A percentile compares a stretch with the other conserved stretches of the same genome.
phyloP scores from a whole-genome alignment of 2,888 invertebrate species.

The Drosophila maculinotata region DNA sequence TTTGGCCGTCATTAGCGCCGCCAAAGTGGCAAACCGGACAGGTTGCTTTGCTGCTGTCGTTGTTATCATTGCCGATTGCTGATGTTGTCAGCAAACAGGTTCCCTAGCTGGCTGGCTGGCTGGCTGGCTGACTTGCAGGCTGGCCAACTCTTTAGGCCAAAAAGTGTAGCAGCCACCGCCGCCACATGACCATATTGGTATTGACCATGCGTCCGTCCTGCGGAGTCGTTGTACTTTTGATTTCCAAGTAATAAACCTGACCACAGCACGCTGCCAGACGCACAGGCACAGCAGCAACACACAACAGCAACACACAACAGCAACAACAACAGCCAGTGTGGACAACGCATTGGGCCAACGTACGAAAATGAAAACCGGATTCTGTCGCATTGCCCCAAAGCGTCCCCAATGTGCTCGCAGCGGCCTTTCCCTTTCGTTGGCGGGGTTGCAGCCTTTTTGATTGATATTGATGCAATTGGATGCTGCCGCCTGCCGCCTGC shows the following conservation, averaged over 20 bases:
- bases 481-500: slow-evolving; percentile 17
- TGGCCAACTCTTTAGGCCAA: slow-evolving; percentile 72
- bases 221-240: slow-evolving; percentile 80
- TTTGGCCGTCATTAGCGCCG: slow-evolving; percentile 68
- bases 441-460: slow-evolving; percentile 33
- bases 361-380: slow-evolving; percentile 69
- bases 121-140: slow-evolving; percentile 19
- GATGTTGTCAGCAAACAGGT: slow-evolving; percentile 48
- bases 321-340: slow-evolving; percentile 20
- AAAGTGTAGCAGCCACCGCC: slow-evolving; percentile 67
- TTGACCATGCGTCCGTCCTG: slow-evolving; percentile 49
- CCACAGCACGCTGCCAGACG: slow-evolving; percentile 29
- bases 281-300: slow-evolving; percentile 10
- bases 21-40: slow-evolving; percentile 51
- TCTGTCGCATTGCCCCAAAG: slow-evolving; percentile 49
- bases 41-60: slow-evolving; percentile 27
- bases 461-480: slow-evolving; percentile 43
- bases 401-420: slow-evolving; percentile 20
- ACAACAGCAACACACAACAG: no score
- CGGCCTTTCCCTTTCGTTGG: slow-evolving; percentile 71
- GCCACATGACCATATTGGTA: slow-evolving; percentile 22
- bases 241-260: slow-evolving; percentile 69
- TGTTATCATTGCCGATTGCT: slow-evolving; percentile 12
- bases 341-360: slow-evolving; percentile 68
- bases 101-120: not conserved